Evolutionary conservation across 2,113 vertebrate species (phyloP), one percentile per base, ranked within the genome.

Genomic region (Picathartes gymnocephalus): DNA sequence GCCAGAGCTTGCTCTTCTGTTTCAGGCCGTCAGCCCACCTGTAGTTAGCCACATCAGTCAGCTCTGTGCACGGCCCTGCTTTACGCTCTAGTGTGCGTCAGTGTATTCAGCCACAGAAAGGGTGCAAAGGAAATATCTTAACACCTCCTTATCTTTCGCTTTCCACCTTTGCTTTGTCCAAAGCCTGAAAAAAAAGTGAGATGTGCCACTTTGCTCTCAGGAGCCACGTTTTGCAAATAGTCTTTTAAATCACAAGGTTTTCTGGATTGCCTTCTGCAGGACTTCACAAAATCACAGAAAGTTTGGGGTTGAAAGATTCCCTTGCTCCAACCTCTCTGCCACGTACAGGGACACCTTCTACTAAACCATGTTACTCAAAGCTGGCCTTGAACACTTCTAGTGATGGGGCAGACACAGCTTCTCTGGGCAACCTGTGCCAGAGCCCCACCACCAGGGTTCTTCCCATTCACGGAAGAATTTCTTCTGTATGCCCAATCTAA

Each of bases 31-130:
- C 66, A 86, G 23, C 70, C 94, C 50, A 58, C 66, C 86, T 70
- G 58, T 84, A 91, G 66, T 31, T 39, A 65, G 81, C 81, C 91
- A 95, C 93, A 95, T 96, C 94, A 91, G 78, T 95, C 87, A 85
- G 35, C 24, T 0, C 3, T 30, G 61, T 54, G 27, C 74, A 25
- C 1, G 3, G 80, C 77, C 33, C 48, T 82, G 45, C 39, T 54
- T 47, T 69, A 58, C 0, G 2, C 44, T 81, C 25, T 9, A 3
- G 39, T 12, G 16, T 42, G 65, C 5, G 11, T 73, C 9, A 39
- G 84, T 85, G 74, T 69, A 50, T 50, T 45, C 66, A 95, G 89
- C 53, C 78, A 73, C 73, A 92, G 72, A 80, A 82, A 65, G 21
- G 19, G 47, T 76, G 58, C 1, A 4, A 87, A 94, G 70, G 81